Conservation (phyloP, 2,797 vertebrate genomes). For the Anniella stebbinsi region DNA sequence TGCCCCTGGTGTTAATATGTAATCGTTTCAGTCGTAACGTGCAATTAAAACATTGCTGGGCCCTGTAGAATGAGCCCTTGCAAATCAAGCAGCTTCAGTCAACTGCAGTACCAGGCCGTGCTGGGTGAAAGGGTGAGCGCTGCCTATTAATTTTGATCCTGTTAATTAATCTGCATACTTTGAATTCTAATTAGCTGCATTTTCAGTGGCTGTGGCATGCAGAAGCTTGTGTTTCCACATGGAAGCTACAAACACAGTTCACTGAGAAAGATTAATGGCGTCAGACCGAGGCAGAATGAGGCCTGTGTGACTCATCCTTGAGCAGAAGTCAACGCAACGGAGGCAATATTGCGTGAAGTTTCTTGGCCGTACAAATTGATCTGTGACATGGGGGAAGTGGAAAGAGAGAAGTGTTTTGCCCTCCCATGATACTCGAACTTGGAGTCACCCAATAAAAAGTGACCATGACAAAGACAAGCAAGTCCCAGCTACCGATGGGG, state of each 20-base stretch:
- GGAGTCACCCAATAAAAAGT: not conserved
- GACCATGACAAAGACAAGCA: not conserved
- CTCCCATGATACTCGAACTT: not conserved
- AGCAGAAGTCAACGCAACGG: not conserved
- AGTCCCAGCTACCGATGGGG: not conserved
- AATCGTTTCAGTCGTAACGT: slow-evolving; percentile 48
- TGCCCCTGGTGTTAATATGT: slow-evolving; percentile 12
- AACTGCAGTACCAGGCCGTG: slow-evolving; percentile 45
- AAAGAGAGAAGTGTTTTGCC: not conserved
- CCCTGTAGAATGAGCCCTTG: slow-evolving; percentile 51
- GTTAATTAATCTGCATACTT: slow-evolving; percentile 55
- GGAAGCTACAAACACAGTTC: not conserved
- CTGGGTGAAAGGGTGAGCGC: slow-evolving; percentile 44
- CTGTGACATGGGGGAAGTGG: too few species aligned
- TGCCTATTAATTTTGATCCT: slow-evolving; percentile 65
- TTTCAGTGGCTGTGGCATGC: not conserved
- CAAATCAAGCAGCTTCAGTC: slow-evolving; percentile 50
- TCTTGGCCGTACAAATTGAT: not conserved
- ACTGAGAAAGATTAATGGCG: not conserved
- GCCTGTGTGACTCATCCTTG: not conserved
- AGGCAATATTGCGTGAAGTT: not conserved
- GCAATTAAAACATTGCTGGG: slow-evolving; percentile 55
- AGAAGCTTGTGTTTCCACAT: not conserved
- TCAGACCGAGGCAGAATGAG: accelerated
- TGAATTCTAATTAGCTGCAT: slow-evolving; percentile 57